Conservation (phyloP, 1,140 invertebrate species). For the Pectinophora gossypiella region DNA sequence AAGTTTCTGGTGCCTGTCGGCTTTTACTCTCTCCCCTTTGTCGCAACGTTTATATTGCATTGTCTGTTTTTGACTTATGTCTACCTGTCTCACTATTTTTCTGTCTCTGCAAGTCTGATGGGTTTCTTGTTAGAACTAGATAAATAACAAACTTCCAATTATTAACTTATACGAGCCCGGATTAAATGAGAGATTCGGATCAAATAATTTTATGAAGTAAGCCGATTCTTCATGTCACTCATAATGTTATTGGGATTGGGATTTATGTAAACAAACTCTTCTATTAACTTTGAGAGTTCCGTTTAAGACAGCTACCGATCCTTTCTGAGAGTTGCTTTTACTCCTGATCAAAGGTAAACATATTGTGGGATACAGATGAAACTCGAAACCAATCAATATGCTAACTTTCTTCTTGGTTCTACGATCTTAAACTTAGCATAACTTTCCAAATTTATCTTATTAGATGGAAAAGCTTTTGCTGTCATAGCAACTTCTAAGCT, state of each 20-base stretch:
- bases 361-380: background rate
- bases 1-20: background rate
- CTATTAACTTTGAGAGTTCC: background rate
- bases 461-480: background rate
- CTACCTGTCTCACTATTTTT: too few species aligned
- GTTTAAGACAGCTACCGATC: background rate
- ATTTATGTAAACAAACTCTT: background rate
- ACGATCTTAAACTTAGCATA: background rate
- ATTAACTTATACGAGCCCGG: too few species aligned
- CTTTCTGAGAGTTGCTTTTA: background rate
- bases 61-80: background rate
- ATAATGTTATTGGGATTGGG: background rate
- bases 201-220: too few species aligned
- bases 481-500: background rate
- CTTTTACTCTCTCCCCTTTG: background rate
- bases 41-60: background rate
- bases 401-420: background rate
- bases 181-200: too few species aligned
- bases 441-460: background rate
- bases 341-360: background rate
- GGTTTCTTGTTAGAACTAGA: too few species aligned
- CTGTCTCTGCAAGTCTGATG: too few species aligned
- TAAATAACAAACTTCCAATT: too few species aligned
- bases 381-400: background rate
- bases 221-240: too few species aligned